These are phyloP conservation scores for Eidolon helvum DNA, from an alignment of 2,113 vertebrate species.

Conservation along the genomic window DNA sequence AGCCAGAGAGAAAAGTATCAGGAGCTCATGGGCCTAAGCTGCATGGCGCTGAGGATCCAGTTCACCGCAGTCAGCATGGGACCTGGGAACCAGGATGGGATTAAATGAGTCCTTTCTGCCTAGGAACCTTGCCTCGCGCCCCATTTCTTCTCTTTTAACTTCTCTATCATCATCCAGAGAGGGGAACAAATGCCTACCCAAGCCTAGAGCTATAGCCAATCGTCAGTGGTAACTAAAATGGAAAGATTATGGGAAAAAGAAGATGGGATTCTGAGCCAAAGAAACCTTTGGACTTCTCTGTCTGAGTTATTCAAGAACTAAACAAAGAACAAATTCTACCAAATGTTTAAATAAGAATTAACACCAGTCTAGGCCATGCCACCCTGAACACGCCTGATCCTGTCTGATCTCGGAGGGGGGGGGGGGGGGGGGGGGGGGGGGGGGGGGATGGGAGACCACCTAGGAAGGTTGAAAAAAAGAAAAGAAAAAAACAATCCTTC, in stretches of 20 bases:
- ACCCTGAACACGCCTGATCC: no score
- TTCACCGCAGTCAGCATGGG: neutral
- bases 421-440: no score
- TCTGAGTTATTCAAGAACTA: neutral
- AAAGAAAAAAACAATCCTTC: neutral
- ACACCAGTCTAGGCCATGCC: neutral
- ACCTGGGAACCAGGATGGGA: neutral
- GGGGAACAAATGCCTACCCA: neutral
- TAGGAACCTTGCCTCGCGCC: neutral
- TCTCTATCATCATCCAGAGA: neutral
- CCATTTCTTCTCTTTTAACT: neutral
- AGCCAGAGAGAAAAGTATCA: neutral
- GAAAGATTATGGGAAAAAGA: neutral
- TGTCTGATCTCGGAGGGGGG: no score
- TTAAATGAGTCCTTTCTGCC: neutral
- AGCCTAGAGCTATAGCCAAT: neutral
- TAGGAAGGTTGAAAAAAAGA: no score
- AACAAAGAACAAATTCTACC: neutral
- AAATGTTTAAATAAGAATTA: neutral
- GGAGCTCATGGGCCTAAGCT: neutral
- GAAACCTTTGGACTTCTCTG: neutral
- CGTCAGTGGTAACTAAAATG: neutral
- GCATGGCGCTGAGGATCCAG: accelerated
- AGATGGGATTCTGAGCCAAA: neutral
- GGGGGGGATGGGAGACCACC: no score